A percentile compares a stretch with the other conserved stretches of the same genome.
Evolutionary conservation across 1,140 invertebrate genomes (phyloP).

Genomic region (Aphidius ervi): DNA sequence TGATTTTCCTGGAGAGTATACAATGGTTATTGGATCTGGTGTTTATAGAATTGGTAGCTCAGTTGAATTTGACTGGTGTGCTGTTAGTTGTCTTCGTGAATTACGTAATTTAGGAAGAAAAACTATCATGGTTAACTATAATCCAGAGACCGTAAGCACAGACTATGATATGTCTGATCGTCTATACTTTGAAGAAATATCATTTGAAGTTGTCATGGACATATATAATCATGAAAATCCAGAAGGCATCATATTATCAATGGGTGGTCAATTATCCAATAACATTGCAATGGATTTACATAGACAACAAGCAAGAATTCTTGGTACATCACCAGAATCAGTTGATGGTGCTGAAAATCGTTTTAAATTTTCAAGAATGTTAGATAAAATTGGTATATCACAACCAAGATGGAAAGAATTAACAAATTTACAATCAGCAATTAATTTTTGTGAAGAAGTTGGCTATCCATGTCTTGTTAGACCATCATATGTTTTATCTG

Average conservation of each 20-base stretch:
- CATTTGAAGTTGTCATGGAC: constrained; percentile 98
- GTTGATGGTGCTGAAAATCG: constrained; percentile 98
- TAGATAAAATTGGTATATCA: constrained; percentile 92
- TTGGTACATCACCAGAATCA: constrained; percentile 92
- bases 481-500: constrained; percentile 97
- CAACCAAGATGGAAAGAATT: constrained; percentile 96
- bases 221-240: constrained; percentile 94
- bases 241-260: constrained; percentile 78
- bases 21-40: constrained; percentile 90
- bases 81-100: constrained; percentile 92
- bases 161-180: constrained; percentile 99
- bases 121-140: constrained; percentile 99
- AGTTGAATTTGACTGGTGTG: constrained; percentile 99
- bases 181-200: constrained; percentile 99
- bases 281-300: constrained; percentile 99
- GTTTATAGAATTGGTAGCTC: constrained; percentile 98
- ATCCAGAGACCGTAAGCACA: constrained; percentile 98
- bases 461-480: constrained; percentile 96
- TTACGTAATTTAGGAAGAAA: constrained; percentile 76
- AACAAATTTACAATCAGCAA: constrained; percentile 81
- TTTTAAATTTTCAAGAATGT: constrained; percentile 97
- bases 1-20: constrained; percentile 72
- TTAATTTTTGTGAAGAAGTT: constrained; percentile 91
- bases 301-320: constrained; percentile 60
- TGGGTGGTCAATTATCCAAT: constrained; percentile 98